Evolutionary conservation across 2,797 vertebrate genomes (phyloP).

Genomic region (Protosalanx chinensis): DNA sequence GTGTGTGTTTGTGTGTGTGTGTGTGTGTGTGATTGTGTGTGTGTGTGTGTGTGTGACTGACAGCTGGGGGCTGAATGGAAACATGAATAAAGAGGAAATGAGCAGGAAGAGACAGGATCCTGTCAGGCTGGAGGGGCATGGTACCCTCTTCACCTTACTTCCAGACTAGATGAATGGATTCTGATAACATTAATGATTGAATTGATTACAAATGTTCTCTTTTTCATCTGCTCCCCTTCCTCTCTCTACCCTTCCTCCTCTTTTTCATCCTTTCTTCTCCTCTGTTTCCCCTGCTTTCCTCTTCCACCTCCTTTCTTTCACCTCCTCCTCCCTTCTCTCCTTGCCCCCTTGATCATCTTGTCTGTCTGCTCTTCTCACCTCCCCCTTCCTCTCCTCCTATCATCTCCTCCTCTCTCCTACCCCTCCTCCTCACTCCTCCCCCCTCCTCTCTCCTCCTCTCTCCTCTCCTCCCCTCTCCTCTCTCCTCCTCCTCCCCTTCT

Average conservation of each 20-base stretch:
- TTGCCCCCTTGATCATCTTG: conserved; percentile 2
- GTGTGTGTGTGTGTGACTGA: conserved; percentile 75
- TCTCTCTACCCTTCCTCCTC: conserved; percentile 35
- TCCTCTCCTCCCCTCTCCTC: too few relatives aligned
- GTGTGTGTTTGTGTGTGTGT: conserved; percentile 76
- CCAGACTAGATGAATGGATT: background rate
- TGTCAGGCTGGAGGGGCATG: background rate
- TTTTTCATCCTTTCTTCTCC: background rate
- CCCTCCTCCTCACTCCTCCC: too few relatives aligned
- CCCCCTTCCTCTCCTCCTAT: too few relatives aligned
- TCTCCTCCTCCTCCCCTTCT: too few relatives aligned
- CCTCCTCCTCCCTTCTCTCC: background rate
- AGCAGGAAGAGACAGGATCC: conserved; percentile 56
- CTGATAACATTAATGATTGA: conserved; percentile 20
- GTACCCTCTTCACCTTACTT: background rate
- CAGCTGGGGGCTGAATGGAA: conserved; percentile 77
- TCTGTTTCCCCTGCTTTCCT: background rate
- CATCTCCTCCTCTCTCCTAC: too few relatives aligned
- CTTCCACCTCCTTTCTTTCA: conserved; percentile 16
- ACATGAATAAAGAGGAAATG: conserved; percentile 71
- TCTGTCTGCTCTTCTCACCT: background rate
- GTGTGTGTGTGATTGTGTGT: conserved; percentile 72
- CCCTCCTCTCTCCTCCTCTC: too few relatives aligned
- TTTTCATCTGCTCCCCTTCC: conserved; percentile 38
- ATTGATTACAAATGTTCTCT: background rate